Percentiles rank a stretch among this genome's conserved stretches.
Conservation (phyloP, 2,888 invertebrate species). For the Drosophila lacicola region DNA sequence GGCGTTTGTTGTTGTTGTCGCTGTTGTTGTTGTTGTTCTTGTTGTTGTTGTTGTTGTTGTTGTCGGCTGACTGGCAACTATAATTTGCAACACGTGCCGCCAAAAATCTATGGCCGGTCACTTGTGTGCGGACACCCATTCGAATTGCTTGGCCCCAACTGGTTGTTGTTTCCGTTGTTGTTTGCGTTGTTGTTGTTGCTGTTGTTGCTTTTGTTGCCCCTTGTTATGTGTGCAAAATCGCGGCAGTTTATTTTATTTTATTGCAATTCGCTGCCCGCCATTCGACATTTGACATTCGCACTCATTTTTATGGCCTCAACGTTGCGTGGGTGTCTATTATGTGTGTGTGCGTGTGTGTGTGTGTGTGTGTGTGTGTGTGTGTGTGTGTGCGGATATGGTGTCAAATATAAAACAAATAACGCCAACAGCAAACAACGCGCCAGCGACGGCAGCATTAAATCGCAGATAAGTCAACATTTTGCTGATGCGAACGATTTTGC, state of each 20-base stretch:
- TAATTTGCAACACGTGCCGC: conserved; percentile 72
- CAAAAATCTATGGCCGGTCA: conserved; percentile 57
- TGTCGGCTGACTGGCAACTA: conserved; percentile 51
- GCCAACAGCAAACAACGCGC: conserved; percentile 48
- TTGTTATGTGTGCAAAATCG: conserved; percentile 37
- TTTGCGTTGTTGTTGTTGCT: conserved; percentile 8
- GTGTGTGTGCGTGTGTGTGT: conserved; percentile 11
- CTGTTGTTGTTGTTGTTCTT: conserved; percentile 13
- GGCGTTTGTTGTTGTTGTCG: conserved; percentile 25
- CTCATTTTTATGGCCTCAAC: conserved; percentile 64
- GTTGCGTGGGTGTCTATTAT: conserved; percentile 30
- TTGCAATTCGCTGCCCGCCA: conserved; percentile 59
- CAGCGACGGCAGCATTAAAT: conserved; percentile 49
- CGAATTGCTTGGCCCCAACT: conserved; percentile 17
- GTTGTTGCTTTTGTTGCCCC: conserved; percentile 13
- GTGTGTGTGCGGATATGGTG: conserved; percentile 42
- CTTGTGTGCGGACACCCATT: conserved; percentile 22
- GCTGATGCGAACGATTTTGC: conserved; percentile 55
- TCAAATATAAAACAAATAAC: conserved; percentile 77
- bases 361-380: conserved; percentile 12
- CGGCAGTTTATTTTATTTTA: conserved; percentile 78
- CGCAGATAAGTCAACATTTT: conserved; percentile 72
- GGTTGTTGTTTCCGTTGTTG: conserved; percentile 8
- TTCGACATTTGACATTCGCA: conserved; percentile 43
- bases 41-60: conserved; percentile 23